These are phyloP conservation scores for Poeciliopsis retropinna DNA, from an alignment of 2,113 vertebrate genomes.

Conservation along the genomic window DNA sequence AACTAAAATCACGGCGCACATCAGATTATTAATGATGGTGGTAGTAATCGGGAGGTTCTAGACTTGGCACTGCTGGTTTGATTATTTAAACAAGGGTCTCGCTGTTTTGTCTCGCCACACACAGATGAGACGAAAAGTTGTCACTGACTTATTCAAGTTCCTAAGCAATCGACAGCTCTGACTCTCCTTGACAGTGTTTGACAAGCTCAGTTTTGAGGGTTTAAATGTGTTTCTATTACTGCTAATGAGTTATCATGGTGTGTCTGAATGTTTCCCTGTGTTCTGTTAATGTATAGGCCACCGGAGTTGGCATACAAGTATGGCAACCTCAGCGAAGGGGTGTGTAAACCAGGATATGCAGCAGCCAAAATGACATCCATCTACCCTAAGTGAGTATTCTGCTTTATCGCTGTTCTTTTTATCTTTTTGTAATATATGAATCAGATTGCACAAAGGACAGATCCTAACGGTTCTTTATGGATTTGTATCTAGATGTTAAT, in stretches of 20 bases:
- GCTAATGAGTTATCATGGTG: constrained; percentile 36
- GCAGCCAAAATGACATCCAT: constrained; percentile 93
- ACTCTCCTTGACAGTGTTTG: constrained; percentile 52
- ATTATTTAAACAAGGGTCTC: constrained; percentile 71
- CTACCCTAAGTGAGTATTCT: constrained; percentile 92
- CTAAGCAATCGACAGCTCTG: constrained; percentile 17
- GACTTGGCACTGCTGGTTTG: constrained; percentile 49
- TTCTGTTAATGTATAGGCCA: constrained; percentile 78
- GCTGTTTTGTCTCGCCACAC: constrained; percentile 62
- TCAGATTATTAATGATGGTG: constrained; percentile 75
- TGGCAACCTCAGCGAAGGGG: constrained; percentile 91
- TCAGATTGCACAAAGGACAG: neutral
- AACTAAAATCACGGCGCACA: constrained; percentile 63
- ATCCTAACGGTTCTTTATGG: neutral
- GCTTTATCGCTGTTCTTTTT: neutral
- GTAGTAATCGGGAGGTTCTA: constrained; percentile 59
- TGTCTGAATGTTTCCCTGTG: constrained; percentile 46
- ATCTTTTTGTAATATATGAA: neutral
- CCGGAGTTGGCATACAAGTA: constrained; percentile 88
- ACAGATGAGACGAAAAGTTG: constrained; percentile 41
- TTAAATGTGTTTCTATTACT: constrained; percentile 30
- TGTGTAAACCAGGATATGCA: constrained; percentile 92
- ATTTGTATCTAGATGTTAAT: constrained; percentile 21
- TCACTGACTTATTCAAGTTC: constrained; percentile 42
- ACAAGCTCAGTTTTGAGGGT: constrained; percentile 40